Conservation (phyloP, 2,888 invertebrate genomes). For the Callosobruchus maculatus region DNA sequence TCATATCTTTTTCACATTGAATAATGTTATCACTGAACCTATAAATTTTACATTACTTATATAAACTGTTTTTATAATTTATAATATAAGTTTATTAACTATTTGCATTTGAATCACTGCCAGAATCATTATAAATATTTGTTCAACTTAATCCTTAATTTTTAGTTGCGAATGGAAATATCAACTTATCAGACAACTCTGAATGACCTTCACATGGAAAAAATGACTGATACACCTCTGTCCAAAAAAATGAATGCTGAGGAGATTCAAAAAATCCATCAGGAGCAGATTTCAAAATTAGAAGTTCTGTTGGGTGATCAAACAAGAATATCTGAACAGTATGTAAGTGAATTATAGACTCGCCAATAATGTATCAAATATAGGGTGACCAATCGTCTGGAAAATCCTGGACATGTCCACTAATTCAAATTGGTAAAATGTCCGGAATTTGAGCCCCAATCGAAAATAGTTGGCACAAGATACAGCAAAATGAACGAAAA, state of each 20-base stretch:
- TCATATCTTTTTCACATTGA: not conserved
- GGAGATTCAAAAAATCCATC: slow-evolving; percentile 32
- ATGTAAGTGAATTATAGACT: slow-evolving; percentile 19
- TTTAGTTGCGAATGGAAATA: slow-evolving; percentile 32
- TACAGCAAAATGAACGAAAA: too few relatives aligned
- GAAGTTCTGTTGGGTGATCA: slow-evolving; percentile 32
- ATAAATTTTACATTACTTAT: too few relatives aligned
- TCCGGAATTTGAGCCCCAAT: too few relatives aligned
- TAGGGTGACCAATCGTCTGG: too few relatives aligned
- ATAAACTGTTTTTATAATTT: too few relatives aligned
- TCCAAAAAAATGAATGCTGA: slow-evolving; percentile 32
- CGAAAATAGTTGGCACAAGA: too few relatives aligned
- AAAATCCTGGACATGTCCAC: too few relatives aligned
- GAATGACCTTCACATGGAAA: slow-evolving; percentile 34
- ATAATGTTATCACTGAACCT: too few relatives aligned
- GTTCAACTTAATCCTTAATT: slow-evolving; percentile 9
- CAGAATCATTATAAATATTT: too few relatives aligned
- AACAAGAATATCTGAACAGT: slow-evolving; percentile 25
- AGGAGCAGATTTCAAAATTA: slow-evolving; percentile 31
- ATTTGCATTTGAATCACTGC: too few relatives aligned
- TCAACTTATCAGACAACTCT: slow-evolving; percentile 31
- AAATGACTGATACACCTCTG: slow-evolving; percentile 31
- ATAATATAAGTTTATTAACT: too few relatives aligned
- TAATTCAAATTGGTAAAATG: too few relatives aligned
- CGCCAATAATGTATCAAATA: not conserved